phyloP scores from a whole-genome alignment of 1,140 invertebrate species.

The Neodiprion lecontei region DNA sequence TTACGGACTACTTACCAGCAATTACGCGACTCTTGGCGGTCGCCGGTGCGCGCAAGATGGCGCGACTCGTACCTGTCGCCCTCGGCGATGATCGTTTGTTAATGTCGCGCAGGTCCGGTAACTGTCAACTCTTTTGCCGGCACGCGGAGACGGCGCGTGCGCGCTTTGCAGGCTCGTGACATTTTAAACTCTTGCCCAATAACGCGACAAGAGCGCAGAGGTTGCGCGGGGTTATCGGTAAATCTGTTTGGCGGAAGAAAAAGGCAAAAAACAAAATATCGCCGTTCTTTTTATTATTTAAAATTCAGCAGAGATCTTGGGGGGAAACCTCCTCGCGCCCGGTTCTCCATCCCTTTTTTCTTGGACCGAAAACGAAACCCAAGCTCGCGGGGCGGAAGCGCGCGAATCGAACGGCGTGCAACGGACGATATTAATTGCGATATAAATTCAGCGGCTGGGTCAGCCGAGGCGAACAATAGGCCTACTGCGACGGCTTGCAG shows the following conservation, averaged over 20 bases:
- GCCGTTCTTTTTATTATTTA: background rate
- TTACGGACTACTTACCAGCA: too few species aligned
- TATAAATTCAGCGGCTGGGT: constrained; percentile 44
- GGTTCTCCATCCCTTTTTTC: background rate
- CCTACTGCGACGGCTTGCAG: background rate
- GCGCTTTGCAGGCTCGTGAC: background rate
- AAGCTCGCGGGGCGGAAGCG: constrained; percentile 18
- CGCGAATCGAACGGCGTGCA: too few species aligned
- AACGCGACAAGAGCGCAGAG: too few species aligned
- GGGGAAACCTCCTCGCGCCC: background rate
- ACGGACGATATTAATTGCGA: constrained; percentile 44
- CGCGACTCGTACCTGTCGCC: background rate
- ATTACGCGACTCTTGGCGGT: too few species aligned
- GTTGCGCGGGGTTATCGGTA: too few species aligned
- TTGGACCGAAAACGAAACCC: too few species aligned
- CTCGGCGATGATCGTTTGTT: background rate
- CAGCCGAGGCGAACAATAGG: constrained; percentile 39
- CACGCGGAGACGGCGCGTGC: background rate
- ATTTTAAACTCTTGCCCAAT: too few species aligned
- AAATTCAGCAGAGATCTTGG: too few species aligned
- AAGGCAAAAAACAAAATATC: background rate
- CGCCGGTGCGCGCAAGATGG: background rate
- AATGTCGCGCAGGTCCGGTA: constrained; percentile 6
- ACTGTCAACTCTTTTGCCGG: background rate
- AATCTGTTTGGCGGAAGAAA: too few species aligned